Evolutionary conservation across 2,113 vertebrate genomes (phyloP), one percentile per base, ranked within the genome.

Genomic region (Chaetorhynchus papuensis): DNA sequence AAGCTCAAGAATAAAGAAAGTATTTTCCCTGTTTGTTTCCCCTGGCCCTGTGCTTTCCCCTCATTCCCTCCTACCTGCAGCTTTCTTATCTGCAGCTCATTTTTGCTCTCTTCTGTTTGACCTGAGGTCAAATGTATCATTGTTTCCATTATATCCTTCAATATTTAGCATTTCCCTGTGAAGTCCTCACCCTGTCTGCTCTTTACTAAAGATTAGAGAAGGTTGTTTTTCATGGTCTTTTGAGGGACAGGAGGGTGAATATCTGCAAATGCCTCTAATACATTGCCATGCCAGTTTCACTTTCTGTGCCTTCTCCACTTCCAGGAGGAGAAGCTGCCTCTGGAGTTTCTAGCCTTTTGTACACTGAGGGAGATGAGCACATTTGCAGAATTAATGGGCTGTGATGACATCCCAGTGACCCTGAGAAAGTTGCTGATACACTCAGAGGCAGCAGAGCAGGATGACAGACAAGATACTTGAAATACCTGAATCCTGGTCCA

Each of bases 121-220:
- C 68, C 71, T 41, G 59, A 75, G 83, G 89, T 97, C 57, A 89
- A 81, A 92, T 39, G 5, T 69, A 66, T 93, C 33, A 61, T 74
- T 85, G 54, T 83, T 94, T 92, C 85, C 64, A 57, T 47, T 1
- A 54, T 35, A 84, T 50, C n/a, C 54, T 87, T 74, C 54, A 78
- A 56, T 57, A 71, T 65, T 97, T 91, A 93, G 35, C 87, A 89
- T 94, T 94, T 83, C 68, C 71, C 66, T 93, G 30, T 82, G 78
- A 94, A 79, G 54, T 52, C n/a, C 8, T 75, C 47, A 49, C 26
- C 33, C 56, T 52, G 39, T n/a, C 54, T 68, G 26, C 49, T 74
- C 66, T 91, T 81, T 57, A 35, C 10, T 47, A 10, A 81, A 90
- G 64, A 91, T 75, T 68, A 83, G 92, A 93, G 35, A 26, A 78